Base-by-base conservation (phyloP, 2,113 vertebrate genomes). In the Planiliza haematocheilus region DNA sequence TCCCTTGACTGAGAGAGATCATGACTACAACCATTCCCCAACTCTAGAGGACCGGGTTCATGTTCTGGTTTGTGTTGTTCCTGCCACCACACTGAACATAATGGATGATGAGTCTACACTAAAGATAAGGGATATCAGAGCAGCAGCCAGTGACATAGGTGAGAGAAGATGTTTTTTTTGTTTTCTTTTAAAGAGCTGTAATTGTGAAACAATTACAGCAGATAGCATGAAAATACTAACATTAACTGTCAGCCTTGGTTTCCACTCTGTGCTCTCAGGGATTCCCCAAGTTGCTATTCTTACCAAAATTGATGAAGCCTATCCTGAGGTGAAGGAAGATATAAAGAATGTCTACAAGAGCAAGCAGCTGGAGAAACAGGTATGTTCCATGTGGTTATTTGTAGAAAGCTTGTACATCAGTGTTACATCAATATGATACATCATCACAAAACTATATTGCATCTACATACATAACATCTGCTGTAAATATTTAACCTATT, bases 231-330 rank as follows among this genome's bases (percentile, higher is more conserved):
- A 45, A 45, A n/a, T n/a, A n/a, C 7, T 7, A n/a, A 18, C 24
- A 10, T 3, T 9, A 49, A 10, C 18, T 21, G 4, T 20, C 46
- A 18, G 46, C n/a, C 2, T 11, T 50, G 5, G 48, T 50, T 9
- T 50, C 10, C 24, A 30, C 17, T 46, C 2, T 63, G 14, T n/a
- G 21, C 30, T 4, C 0, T 4, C 57, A 85, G 83, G 51, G 3
- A 79, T 86, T 65, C 76, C 76, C 7, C 67, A 86, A 53, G 0
- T 82, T 52, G 67, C 48, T n/a, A 37, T 86, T 51, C 57, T 83
- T 24, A 82, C 84, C 13, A 82, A 65, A 46, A 30, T 79, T 24
- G 79, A 86, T 58, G 16, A 64, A 59, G 71, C 63, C 30, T 77
- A 49, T 41, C 18, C 49, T 3, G 10, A 50, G 2, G 59, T 52